Conservation (phyloP, 2,797 vertebrate species). For the Syndactyla subalaris region DNA sequence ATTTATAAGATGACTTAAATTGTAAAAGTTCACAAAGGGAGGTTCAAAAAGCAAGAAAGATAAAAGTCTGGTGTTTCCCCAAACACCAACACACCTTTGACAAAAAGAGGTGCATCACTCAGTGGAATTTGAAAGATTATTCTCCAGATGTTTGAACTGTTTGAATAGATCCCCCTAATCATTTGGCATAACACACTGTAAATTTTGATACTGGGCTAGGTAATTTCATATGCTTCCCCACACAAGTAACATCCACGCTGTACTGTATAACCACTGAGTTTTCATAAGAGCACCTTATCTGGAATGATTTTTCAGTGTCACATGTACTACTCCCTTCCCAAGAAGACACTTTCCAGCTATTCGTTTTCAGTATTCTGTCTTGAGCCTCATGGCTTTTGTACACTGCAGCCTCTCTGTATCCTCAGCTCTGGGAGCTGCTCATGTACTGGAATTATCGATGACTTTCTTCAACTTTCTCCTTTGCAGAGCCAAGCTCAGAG, state of each 20-base stretch:
- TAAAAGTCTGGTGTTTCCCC: background rate
- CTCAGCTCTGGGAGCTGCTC: background rate
- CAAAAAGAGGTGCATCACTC: background rate
- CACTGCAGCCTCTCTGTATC: background rate
- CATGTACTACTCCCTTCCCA: background rate
- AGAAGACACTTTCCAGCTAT: background rate
- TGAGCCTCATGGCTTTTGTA: background rate
- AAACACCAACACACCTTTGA: background rate
- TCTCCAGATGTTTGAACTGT: background rate
- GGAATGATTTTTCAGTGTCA: background rate
- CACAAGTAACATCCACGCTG: rapidly evolving
- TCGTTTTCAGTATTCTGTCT: background rate
- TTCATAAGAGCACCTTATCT: background rate
- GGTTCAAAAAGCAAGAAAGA: background rate
- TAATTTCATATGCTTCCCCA: background rate
- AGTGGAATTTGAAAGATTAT: background rate
- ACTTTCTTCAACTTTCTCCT: constrained; percentile 55
- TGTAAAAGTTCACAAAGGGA: background rate
- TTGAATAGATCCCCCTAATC: background rate
- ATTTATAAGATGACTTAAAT: background rate
- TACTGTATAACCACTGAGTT: background rate
- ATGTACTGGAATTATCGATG: background rate
- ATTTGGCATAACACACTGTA: background rate
- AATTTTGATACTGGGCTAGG: background rate
- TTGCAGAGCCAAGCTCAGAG: constrained; percentile 70